These are phyloP conservation scores for Crossaster papposus DNA, from an alignment of 53 echinoderm and acorn worm genomes.

Conservation along the genomic window DNA sequence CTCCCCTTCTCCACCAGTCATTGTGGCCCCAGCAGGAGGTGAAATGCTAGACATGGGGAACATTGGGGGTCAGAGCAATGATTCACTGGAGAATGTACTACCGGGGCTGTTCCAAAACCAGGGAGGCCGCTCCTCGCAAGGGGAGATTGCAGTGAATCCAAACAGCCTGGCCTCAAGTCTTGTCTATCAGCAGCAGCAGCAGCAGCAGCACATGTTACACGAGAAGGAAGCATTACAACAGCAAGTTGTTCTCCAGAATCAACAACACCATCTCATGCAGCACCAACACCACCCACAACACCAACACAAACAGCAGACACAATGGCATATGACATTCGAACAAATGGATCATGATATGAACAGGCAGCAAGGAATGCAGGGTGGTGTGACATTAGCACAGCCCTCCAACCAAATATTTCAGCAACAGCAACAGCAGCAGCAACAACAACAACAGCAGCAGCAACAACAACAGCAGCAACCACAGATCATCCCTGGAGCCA, in stretches of 20 bases:
- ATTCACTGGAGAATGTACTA: constrained; percentile 30
- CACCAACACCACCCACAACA: constrained; percentile 31
- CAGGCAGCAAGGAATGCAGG: constrained; percentile 15
- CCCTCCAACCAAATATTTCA: constrained; percentile 14
- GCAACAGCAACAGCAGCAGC: constrained; percentile 31
- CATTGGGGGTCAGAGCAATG: constrained; percentile 26
- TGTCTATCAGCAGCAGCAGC: constrained; percentile 47
- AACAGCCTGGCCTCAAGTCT: constrained; percentile 38
- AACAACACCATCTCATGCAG: constrained; percentile 33
- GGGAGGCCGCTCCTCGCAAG: constrained; percentile 34
- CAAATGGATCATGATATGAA: constrained; percentile 1
- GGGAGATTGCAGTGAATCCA: constrained; percentile 40
- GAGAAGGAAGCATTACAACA: constrained; percentile 46
- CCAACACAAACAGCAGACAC: constrained; percentile 19
- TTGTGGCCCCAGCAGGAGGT: constrained; percentile 38
- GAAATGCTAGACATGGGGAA: constrained; percentile 33
- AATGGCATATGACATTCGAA: constrained; percentile 20
- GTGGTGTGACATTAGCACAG: constrained; percentile 10
- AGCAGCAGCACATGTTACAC: constrained; percentile 33
- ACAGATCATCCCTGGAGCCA: not conserved
- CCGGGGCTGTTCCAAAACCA: constrained; percentile 19
- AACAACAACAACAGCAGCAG: not conserved
- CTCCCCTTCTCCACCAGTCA: constrained; percentile 44
- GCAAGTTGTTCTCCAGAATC: constrained; percentile 23
- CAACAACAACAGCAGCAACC: constrained; percentile 10